Percentiles rank a stretch among this genome's conserved stretches.
Conservation (phyloP, 2,113 vertebrate species). For the Leuciscus idus region DNA sequence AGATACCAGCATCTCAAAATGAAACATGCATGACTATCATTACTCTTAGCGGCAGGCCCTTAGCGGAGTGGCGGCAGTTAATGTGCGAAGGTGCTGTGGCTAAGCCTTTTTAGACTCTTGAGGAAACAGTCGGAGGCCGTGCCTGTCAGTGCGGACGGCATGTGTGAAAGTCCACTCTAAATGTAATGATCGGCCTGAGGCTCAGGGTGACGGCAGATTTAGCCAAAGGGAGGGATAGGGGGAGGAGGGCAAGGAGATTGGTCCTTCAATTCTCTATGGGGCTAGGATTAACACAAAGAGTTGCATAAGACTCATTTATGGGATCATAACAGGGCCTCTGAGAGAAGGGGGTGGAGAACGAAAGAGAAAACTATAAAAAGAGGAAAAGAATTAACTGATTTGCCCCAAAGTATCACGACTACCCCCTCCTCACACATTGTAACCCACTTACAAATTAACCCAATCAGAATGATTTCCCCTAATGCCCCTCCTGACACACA, state of each 20-base stretch:
- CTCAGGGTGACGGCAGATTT: constrained; percentile 19
- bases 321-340: constrained; percentile 9
- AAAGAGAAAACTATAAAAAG: constrained; percentile 8
- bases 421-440: not conserved
- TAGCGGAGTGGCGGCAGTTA: not conserved
- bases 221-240: not conserved
- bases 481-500: constrained; percentile 33
- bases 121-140: constrained; percentile 14
- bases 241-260: not conserved
- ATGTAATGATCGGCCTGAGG: constrained; percentile 15
- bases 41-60: not conserved
- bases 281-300: constrained; percentile 7
- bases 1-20: not conserved
- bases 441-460: constrained; percentile 32
- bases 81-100: not conserved
- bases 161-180: constrained; percentile 34
- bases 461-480: constrained; percentile 31
- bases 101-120: constrained; percentile 6
- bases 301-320: constrained; percentile 46
- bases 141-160: not conserved
- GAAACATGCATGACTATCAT: not conserved
- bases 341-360: constrained; percentile 7
- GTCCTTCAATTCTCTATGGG: constrained; percentile 33
- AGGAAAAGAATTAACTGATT: constrained; percentile 26
- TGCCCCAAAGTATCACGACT: constrained; percentile 16